Percentiles rank a stretch among this genome's conserved stretches.
phyloP scores from a whole-genome alignment of 2,888 invertebrate species.

The Drosophila longiperda region DNA sequence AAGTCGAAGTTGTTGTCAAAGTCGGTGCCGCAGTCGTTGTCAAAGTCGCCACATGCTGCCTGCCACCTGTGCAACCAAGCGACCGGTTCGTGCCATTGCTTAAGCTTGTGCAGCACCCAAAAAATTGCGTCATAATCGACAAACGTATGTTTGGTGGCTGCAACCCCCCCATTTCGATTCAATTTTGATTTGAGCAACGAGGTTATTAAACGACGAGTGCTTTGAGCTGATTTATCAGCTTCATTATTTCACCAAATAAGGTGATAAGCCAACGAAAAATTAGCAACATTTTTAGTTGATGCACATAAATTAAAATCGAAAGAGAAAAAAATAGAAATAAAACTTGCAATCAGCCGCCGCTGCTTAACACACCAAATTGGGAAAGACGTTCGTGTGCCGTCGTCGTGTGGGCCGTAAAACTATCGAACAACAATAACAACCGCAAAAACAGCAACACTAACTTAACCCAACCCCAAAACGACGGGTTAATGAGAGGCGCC shows the following conservation, averaged over 20 bases:
- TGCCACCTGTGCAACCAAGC: constrained; percentile 39
- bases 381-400: constrained; percentile 74
- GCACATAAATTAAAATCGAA: constrained; percentile 68
- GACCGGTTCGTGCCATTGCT: constrained; percentile 3
- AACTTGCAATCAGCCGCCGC: constrained; percentile 29
- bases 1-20: constrained; percentile 55
- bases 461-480: constrained; percentile 59
- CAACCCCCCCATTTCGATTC: constrained; percentile 3
- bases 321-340: constrained; percentile 11
- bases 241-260: constrained; percentile 61
- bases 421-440: constrained; percentile 20
- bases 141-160: constrained; percentile 33
- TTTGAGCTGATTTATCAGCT: constrained; percentile 48
- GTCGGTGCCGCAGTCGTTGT: constrained; percentile 44
- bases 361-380: constrained; percentile 66
- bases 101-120: constrained; percentile 14
- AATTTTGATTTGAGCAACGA: constrained; percentile 50
- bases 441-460: constrained; percentile 26
- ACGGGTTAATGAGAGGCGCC: constrained; percentile 71
- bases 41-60: constrained; percentile 52
- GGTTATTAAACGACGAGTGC: constrained; percentile 71
- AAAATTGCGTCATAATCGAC: constrained; percentile 68
- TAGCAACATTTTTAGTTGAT: constrained; percentile 76
- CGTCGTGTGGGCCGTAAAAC: constrained; percentile 41
- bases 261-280: constrained; percentile 64